Evolutionary conservation across 2,888 invertebrate genomes (phyloP), one percentile per base, ranked within the genome.

Genomic region (Coelogynopora nodosa): DNA sequence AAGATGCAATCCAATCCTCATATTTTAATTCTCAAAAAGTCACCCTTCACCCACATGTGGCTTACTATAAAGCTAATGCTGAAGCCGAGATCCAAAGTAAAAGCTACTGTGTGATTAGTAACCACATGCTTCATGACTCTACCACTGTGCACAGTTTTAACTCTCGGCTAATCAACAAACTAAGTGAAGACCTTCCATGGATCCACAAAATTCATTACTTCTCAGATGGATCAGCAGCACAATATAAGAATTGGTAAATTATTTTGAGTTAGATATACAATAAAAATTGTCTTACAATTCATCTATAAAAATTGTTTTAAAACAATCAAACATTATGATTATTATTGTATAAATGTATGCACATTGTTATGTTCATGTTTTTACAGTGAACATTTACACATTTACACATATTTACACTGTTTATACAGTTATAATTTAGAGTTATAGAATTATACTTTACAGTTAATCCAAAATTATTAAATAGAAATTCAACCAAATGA

Each of bases 361-460:
- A n/a, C n/a, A n/a, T n/a, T n/a, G n/a, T n/a, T n/a, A n/a, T n/a
- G n/a, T n/a, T n/a, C n/a, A n/a, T n/a, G n/a, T n/a, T n/a, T n/a
- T n/a, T n/a, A n/a, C n/a, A n/a, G n/a, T n/a, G n/a, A n/a, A n/a
- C n/a, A n/a, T n/a, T n/a, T n/a, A n/a, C n/a, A n/a, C n/a, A n/a
- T n/a, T n/a, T n/a, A n/a, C n/a, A n/a, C n/a, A n/a, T n/a, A n/a
- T n/a, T n/a, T n/a, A n/a, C n/a, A n/a, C n/a, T n/a, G n/a, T n/a
- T n/a, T n/a, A n/a, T 26, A 74, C 74, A 74, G 74, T 74, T 74
- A 74, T 74, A 74, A 74, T 74, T 74, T 74, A 74, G 74, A 26
- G 74, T 74, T 74, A 74, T 74, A 74, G 74, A 74, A 74, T 74
- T 74, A 74, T 74, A 74, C 74, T 74, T 74, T 74, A 74, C 74